phyloP scores from a whole-genome alignment of 2,797 vertebrate genomes.

The Eulemur albifrons region DNA sequence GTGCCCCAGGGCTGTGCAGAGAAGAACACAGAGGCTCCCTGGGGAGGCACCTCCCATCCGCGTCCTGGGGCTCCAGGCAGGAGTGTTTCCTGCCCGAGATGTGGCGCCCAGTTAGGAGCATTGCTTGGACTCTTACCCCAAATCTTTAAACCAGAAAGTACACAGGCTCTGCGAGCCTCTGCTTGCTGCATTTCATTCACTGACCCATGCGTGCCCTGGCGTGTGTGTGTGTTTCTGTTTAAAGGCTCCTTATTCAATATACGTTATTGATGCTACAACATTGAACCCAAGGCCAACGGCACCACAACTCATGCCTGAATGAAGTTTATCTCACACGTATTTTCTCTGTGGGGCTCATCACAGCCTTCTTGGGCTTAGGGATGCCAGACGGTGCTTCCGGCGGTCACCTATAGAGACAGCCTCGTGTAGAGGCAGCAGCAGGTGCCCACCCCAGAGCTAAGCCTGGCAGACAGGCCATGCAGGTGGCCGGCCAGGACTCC shows the following conservation, averaged over 20 bases:
- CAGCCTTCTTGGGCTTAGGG: neutral
- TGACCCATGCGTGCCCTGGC: accelerated
- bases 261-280: neutral
- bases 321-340: neutral
- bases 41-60: neutral
- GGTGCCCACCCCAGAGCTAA: neutral
- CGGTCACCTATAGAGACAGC: neutral
- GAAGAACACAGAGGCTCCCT: neutral
- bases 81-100: neutral
- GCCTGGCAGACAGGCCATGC: neutral
- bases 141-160: neutral
- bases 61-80: neutral
- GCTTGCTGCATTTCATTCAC: neutral
- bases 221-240: neutral
- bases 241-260: neutral
- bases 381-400: neutral
- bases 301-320: neutral
- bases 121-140: neutral
- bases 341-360: neutral
- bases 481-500: neutral
- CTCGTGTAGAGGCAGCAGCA: neutral
- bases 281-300: neutral
- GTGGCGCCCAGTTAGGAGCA: neutral
- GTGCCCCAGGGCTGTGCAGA: neutral
- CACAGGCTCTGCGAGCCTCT: neutral